phyloP scores from a whole-genome alignment of 1,140 invertebrate species.

The Apocrypta bakeri region DNA sequence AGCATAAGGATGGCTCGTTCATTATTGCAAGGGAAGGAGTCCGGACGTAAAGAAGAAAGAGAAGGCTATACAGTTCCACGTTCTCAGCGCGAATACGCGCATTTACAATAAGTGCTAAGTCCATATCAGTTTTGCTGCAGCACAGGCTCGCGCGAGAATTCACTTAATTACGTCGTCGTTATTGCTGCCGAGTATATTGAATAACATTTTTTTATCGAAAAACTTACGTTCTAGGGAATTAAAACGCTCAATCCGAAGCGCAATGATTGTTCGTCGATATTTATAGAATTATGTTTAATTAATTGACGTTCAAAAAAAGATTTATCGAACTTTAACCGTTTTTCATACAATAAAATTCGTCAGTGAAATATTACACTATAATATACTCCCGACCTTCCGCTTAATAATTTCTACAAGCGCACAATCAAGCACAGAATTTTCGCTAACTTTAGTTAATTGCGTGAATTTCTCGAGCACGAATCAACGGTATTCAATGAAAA shows the following conservation, averaged over 20 bases:
- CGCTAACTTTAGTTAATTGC: not conserved
- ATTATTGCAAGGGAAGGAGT: slow-evolving; percentile 52
- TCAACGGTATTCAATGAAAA: not conserved
- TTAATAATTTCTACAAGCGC: not conserved
- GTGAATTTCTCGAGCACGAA: not conserved
- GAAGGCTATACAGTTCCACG: not conserved
- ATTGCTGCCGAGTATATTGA: not conserved
- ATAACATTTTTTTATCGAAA: too few species aligned
- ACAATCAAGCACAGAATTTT: not conserved
- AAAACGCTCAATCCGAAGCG: too few species aligned
- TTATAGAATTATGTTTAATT: too few species aligned
- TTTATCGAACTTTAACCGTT: too few species aligned
- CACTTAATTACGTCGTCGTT: slow-evolving; percentile 16
- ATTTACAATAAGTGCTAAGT: slow-evolving; percentile 16
- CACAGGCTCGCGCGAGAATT: not conserved
- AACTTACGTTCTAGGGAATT: too few species aligned
- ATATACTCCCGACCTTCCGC: not conserved
- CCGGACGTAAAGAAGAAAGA: slow-evolving; percentile 13
- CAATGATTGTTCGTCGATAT: too few species aligned
- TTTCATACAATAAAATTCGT: too few species aligned
- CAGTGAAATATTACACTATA: too few species aligned
- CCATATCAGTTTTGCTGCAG: not conserved
- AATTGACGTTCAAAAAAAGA: too few species aligned
- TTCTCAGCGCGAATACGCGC: not conserved
- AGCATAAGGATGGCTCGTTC: slow-evolving; percentile 62